These are phyloP conservation scores for Cotesia glomerata DNA, from an alignment of 1,140 invertebrate genomes.

Conservation along the genomic window DNA sequence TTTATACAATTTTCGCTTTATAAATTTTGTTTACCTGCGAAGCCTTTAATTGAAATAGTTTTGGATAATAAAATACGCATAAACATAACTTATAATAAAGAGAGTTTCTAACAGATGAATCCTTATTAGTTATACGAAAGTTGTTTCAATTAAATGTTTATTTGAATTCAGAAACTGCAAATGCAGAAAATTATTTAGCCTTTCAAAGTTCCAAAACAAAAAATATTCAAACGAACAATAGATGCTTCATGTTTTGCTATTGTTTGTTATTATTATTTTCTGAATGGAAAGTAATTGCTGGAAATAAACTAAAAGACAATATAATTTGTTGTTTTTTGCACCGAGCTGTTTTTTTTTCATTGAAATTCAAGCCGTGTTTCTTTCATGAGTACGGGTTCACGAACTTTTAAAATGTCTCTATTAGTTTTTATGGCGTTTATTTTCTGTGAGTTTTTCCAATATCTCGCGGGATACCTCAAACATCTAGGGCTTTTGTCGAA, in stretches of 20 bases:
- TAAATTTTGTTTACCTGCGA: no score
- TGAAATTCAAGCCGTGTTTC: neutral
- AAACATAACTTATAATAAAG: no score
- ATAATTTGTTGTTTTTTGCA: neutral
- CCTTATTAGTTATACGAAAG: no score
- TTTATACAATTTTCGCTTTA: neutral
- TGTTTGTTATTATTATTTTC: neutral
- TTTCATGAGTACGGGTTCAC: conserved; percentile 2
- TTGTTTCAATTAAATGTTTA: no score
- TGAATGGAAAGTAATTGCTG: neutral
- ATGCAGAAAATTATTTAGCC: no score
- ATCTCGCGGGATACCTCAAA: neutral
- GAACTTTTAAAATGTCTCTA: neutral
- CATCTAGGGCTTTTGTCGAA: neutral
- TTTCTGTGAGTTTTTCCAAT: neutral
- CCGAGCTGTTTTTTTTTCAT: neutral
- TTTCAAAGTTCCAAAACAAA: no score
- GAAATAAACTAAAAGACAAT: neutral
- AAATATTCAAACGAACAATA: no score
- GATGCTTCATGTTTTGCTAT: no score
- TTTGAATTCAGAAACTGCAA: no score
- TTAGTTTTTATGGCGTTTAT: neutral
- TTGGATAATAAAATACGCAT: no score
- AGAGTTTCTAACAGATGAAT: no score
- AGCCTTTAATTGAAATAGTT: no score